A percentile compares a stretch with the other conserved stretches of the same genome.
These are phyloP conservation scores for Dasypogon diadema DNA, from an alignment of 2,888 invertebrate genomes.

Conservation along the genomic window DNA sequence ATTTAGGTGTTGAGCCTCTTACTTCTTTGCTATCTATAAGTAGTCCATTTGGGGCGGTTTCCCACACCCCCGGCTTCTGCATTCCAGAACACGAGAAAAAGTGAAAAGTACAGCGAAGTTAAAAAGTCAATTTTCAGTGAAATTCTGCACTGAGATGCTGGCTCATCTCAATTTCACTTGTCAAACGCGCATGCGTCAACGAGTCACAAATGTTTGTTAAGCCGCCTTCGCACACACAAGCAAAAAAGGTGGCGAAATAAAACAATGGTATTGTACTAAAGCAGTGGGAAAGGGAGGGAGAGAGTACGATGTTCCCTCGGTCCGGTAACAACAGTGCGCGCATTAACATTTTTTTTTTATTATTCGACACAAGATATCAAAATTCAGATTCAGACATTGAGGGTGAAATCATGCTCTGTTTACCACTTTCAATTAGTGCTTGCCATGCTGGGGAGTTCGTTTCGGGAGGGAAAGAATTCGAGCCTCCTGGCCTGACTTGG, in stretches of 20 bases:
- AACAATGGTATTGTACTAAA: not conserved
- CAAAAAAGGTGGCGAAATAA: constrained; percentile 11
- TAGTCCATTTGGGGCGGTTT: no score
- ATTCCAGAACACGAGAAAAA: no score
- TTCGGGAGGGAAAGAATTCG: not conserved
- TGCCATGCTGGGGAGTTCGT: not conserved
- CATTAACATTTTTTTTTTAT: constrained; percentile 1
- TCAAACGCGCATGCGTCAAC: constrained; percentile 54
- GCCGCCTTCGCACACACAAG: not conserved
- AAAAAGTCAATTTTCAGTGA: constrained; percentile 29
- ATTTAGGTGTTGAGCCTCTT: no score
- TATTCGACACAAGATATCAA: not conserved
- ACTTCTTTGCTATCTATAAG: no score
- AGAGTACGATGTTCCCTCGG: not conserved
- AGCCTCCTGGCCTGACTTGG: not conserved
- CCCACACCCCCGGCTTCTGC: no score
- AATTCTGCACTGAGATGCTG: constrained; percentile 38
- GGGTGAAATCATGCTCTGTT: constrained; percentile 37
- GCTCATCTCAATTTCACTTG: constrained; percentile 56
- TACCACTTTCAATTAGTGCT: constrained; percentile 41
- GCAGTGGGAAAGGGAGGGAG: not conserved
- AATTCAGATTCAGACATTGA: constrained; percentile 25
- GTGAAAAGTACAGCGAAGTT: constrained; percentile 7
- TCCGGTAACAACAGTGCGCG: not conserved
- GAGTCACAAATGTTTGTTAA: not conserved